These are phyloP conservation scores for Habropoda laboriosa DNA, from an alignment of 1,140 invertebrate species.

Conservation along the genomic window DNA sequence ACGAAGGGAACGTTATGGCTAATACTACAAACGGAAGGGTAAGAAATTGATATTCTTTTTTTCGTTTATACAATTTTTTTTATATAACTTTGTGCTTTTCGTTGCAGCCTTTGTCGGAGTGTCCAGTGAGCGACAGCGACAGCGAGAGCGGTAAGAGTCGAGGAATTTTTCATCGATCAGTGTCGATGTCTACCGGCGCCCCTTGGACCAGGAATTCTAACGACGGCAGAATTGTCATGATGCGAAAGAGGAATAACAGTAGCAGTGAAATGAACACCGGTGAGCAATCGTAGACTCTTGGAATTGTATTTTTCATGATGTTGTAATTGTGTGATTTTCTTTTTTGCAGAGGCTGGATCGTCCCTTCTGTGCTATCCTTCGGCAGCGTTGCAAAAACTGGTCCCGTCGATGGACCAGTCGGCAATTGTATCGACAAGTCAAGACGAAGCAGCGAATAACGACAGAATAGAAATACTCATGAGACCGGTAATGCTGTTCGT, in stretches of 20 bases:
- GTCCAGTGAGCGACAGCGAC: slow-evolving; percentile 83
- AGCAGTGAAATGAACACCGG: slow-evolving; percentile 84
- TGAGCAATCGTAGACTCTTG: neutral
- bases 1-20: slow-evolving; percentile 69
- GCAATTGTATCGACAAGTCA: slow-evolving; percentile 80
- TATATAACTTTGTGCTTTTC: slow-evolving; percentile 6
- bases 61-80: neutral
- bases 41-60: slow-evolving; percentile 46
- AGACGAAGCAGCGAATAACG: slow-evolving; percentile 74
- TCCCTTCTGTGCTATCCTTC: slow-evolving; percentile 93
- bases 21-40: slow-evolving; percentile 76
- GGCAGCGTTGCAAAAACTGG: slow-evolving; percentile 87
- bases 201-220: slow-evolving; percentile 84
- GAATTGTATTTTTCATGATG: neutral
- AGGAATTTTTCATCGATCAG: slow-evolving; percentile 85
- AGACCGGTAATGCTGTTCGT: slow-evolving; percentile 92
- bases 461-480: slow-evolving; percentile 82
- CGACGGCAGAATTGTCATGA: slow-evolving; percentile 85
- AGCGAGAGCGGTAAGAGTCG: slow-evolving; percentile 83
- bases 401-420: slow-evolving; percentile 84
- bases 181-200: slow-evolving; percentile 85
- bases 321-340: no score
- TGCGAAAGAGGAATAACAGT: slow-evolving; percentile 87
- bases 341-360: slow-evolving; percentile 84
- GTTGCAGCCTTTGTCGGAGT: slow-evolving; percentile 83